Conservation (phyloP, 1,140 invertebrate species). For the Cyphomyrmex costatus region DNA sequence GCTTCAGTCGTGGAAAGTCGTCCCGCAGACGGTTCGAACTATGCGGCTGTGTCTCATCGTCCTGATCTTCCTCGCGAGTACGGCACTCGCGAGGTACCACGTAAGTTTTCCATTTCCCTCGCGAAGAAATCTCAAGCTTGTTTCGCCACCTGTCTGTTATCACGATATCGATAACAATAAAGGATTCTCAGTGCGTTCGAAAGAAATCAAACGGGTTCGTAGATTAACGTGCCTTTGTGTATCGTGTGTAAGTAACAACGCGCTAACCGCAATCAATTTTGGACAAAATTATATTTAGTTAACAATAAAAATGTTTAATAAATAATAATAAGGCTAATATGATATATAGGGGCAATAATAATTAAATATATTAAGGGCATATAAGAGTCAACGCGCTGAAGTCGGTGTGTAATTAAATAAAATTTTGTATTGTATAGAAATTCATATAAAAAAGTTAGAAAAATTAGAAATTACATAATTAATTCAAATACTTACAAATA, state of each 20-base stretch:
- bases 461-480: too few species aligned
- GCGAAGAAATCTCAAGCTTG: background rate
- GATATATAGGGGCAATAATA: too few species aligned
- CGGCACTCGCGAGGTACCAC: conserved; percentile 68
- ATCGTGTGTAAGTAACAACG: background rate
- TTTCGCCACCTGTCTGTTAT: background rate
- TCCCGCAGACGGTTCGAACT: conserved; percentile 45
- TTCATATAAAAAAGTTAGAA: too few species aligned
- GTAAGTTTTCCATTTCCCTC: conserved; percentile 71
- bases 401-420: too few species aligned
- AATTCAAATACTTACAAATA: too few species aligned
- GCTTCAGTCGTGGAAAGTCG: conserved; percentile 64
- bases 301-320: background rate
- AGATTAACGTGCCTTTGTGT: background rate
- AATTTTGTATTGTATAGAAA: too few species aligned
- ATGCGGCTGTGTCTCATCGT: conserved; percentile 69
- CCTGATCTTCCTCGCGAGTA: conserved; percentile 61
- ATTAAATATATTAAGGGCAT: too few species aligned
- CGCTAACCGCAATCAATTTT: background rate
- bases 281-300: background rate
- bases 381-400: too few species aligned
- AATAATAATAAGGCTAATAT: background rate
- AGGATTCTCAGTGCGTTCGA: background rate
- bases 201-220: background rate
- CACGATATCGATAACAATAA: background rate